Base-by-base conservation (phyloP, 2,113 vertebrate genomes). In the Donacobius atricapilla region DNA sequence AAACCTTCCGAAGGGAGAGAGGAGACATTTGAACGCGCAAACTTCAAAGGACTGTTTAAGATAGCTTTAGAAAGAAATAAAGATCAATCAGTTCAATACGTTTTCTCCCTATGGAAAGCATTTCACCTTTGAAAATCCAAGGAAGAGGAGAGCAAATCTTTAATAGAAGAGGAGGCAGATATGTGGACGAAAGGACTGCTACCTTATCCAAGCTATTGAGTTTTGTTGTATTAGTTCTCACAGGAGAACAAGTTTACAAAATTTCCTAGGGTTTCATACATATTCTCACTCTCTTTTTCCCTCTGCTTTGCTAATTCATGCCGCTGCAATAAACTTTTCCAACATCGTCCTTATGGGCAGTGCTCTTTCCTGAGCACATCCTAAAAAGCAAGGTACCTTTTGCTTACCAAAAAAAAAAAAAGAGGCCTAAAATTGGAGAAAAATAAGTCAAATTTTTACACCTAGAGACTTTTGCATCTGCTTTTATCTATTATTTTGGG, bases 1-100 rank as follows among this genome's bases (percentile, higher is more conserved):
- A 95, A 87, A 94, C 92, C 93, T 91, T 66, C 93, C 2, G 1
- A 94, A 85, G 92, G 94, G 96, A 96, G 97, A 96, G 84, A 64
- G 87, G 94, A 97, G 96, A 93, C 87, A 87, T 93, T 95, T 97
- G 97, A 97, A 96, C 97, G 96, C 28, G 81, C 83, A 91, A 30
- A 85, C 93, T 97, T 97, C 97, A 97, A 97, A 97, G 94, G 87
- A 10, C 85, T 93, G 57, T 93, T 94, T 95, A 69, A 51, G 93
- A 83, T 39, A 60, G 73, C 86, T 92, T 80, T 65, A 56, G 68
- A 66, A 82, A 87, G 37, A 53, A 56, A 33, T 24, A 10, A 58
- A 86, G 23, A 76, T 69, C 80, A 71, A 82, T 91, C 42, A 13
- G 37, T 73, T 92, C 56, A 83, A 65, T 93, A 35, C 8, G 18